Base-by-base conservation (phyloP, 2,797 vertebrate genomes). In the Hyperoplus immaculatus region DNA sequence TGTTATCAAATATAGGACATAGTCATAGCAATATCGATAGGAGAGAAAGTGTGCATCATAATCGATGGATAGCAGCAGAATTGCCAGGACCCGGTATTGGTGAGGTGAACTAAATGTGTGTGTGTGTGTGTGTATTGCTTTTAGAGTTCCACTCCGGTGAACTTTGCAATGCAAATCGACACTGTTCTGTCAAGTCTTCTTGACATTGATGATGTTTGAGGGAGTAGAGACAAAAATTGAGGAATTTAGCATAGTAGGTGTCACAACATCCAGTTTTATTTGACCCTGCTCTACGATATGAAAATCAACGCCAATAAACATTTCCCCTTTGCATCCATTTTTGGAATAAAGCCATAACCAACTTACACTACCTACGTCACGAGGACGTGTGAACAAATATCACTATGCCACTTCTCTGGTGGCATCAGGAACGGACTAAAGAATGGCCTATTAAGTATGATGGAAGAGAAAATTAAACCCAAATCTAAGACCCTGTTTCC, bases 181-280 rank as follows among this genome's bases (percentile, higher is more conserved):
- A 58, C 21, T 0, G 5, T 6, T 55, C 29, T 29, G 29, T 29
- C 29, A 29, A 29, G 29, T 29, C 29, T 29, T 29, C 29, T 29
- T 29, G 29, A 29, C 29, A 29, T 29, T 29, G 29, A 29, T 29
- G 29, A 29, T 29, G 29, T 29, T 3, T 29, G 29, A 29, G 15
- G 5, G 5, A n/a, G 51, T 9, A 54, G 51, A 18, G 50, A 7
- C 36, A 29, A 55, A 57, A 16, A 29, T 53, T 15, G 13, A 41
- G 49, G 42, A 66, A 29, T 21, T 74, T 50, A 65, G 36, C 29
- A 53, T 18, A 12, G 3, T 60, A 47, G 10, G 14, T 59, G 42
- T 59, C 54, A 64, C 41, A 21, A 9, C 11, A 54, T 54, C n/a
- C 51, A 69, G n/a, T 54, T 64, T 18, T 29, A 59, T 15, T 14